phyloP scores from a whole-genome alignment of 2,888 invertebrate species.

The Rhimphoctona megacephalus region DNA sequence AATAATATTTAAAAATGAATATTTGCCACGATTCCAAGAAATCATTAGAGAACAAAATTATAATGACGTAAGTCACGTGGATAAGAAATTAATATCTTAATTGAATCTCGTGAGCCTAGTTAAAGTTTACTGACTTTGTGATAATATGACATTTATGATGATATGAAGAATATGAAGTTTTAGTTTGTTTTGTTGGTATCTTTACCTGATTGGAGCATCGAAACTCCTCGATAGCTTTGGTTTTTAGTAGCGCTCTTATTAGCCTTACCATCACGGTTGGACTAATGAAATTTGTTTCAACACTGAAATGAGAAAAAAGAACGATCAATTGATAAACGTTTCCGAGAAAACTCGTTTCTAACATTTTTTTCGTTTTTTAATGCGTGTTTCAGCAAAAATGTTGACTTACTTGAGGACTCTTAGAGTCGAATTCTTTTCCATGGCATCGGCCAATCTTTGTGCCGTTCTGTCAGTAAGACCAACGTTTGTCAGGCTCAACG shows the following conservation, averaged over 20 bases:
- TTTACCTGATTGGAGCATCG: conserved; percentile 98
- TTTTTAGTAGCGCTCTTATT: conserved; percentile 93
- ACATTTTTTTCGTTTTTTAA: not conserved
- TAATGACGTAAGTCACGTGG: not conserved
- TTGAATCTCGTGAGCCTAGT: not conserved
- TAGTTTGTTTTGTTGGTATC: not conserved
- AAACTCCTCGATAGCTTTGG: conserved; percentile 96
- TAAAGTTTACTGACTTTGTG: not conserved
- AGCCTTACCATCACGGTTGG: conserved; percentile 95
- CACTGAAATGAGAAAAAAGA: conserved; percentile 84
- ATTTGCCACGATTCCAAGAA: not conserved
- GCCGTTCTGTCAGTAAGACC: conserved; percentile 96
- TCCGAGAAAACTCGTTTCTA: not conserved
- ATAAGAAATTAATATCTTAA: not conserved
- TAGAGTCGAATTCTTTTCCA: conserved; percentile 92
- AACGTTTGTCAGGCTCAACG: conserved; percentile 96
- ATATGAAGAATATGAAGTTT: not conserved
- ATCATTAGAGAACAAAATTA: not conserved
- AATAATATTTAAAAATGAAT: not conserved
- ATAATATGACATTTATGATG: too few species aligned
- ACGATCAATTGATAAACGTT: not conserved
- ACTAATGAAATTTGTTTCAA: conserved; percentile 99
- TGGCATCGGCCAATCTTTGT: conserved; percentile 92
- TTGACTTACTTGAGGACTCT: conserved; percentile 90
- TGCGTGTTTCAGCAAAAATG: not conserved